Evolutionary conservation across 2,797 vertebrate genomes (phyloP).

Genomic region (Chiloscyllium punctatum): DNA sequence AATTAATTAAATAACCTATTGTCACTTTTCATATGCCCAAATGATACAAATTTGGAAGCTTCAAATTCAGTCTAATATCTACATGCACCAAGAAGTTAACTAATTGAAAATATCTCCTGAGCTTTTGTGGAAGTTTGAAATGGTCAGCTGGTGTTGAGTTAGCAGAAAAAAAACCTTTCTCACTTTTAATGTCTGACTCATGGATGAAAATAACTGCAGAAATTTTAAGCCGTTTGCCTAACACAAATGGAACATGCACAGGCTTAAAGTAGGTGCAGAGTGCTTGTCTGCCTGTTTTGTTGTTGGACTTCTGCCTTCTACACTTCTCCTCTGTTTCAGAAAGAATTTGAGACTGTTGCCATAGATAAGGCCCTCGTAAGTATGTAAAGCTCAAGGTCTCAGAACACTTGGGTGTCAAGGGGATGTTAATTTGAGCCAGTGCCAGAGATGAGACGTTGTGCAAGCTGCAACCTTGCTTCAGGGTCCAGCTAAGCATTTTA

Average conservation of each 20-base stretch:
- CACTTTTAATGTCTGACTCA: no score
- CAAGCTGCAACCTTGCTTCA: background rate
- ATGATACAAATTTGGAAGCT: no score
- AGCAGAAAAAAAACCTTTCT: no score
- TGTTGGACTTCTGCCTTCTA: background rate
- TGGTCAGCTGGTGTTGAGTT: no score
- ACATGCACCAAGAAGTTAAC: no score
- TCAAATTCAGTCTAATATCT: no score
- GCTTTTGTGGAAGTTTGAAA: no score
- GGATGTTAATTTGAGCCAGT: background rate
- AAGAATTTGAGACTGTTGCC: background rate
- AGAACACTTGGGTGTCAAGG: background rate
- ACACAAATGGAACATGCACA: background rate
- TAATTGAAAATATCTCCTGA: no score
- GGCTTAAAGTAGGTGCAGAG: background rate
- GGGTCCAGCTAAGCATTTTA: background rate
- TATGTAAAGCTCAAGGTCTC: background rate
- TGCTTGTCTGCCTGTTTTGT: background rate
- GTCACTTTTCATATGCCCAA: no score
- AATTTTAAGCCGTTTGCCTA: background rate
- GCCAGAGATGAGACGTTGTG: background rate
- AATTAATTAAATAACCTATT: no score
- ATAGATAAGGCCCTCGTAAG: background rate
- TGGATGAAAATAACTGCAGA: background rate
- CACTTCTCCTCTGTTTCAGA: background rate